These are phyloP conservation scores for Lordiphosa collinella DNA, from an alignment of 1,140 invertebrate species.

Conservation along the genomic window DNA sequence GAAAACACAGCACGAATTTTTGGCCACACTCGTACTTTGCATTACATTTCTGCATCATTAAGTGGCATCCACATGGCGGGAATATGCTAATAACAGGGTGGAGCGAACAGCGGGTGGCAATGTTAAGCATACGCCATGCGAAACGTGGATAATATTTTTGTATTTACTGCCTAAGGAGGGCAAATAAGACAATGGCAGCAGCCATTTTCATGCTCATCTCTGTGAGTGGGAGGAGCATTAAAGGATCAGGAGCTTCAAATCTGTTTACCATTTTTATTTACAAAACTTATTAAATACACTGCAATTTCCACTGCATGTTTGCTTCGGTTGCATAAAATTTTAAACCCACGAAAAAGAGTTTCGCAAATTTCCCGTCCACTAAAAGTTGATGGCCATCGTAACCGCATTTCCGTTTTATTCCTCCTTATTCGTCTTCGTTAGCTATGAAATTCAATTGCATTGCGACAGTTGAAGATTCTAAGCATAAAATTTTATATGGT, in stretches of 20 bases:
- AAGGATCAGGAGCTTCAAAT: constrained; percentile 8
- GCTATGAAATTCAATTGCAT: constrained; percentile 14
- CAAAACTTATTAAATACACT: not conserved
- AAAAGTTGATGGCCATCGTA: constrained; percentile 30
- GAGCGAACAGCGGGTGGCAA: constrained; percentile 8
- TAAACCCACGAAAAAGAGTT: constrained; percentile 10
- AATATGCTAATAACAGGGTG: constrained; percentile 56
- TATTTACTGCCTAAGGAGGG: constrained; percentile 11
- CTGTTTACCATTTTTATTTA: constrained; percentile 14
- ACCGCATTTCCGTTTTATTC: constrained; percentile 24
- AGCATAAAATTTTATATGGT: constrained; percentile 27
- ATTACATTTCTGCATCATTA: constrained; percentile 69
- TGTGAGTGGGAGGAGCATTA: constrained; percentile 3
- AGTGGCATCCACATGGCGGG: constrained; percentile 57
- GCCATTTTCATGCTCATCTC: not conserved
- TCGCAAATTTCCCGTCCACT: constrained; percentile 9
- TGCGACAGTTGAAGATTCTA: not conserved
- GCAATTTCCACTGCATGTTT: not conserved
- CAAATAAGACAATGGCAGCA: constrained; percentile 24
- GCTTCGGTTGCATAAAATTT: constrained; percentile 4
- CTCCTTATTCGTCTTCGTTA: not conserved
- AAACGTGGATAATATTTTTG: constrained; percentile 14
- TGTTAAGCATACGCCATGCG: constrained; percentile 21
- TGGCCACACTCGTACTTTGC: constrained; percentile 32
- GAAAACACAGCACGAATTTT: constrained; percentile 32